Evolutionary conservation across 2,797 vertebrate species (phyloP).

Genomic region (Mus caroli): DNA sequence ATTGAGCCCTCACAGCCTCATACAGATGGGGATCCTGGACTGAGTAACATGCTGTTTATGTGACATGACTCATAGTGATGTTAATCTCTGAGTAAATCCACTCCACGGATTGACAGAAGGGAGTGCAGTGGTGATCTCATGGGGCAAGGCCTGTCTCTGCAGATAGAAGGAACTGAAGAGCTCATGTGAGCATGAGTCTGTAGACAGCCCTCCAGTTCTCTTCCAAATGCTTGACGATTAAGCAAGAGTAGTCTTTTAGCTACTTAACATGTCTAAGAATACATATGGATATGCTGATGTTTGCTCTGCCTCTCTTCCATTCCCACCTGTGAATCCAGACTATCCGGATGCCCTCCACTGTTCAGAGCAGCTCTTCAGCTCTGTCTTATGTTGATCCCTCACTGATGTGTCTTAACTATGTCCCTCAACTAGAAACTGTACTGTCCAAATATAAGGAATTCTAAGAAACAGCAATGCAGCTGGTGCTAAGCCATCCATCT

Average conservation of each 20-base stretch:
- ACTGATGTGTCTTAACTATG: neutral
- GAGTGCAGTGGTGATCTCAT: neutral
- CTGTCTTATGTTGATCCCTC: neutral
- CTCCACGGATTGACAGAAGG: neutral
- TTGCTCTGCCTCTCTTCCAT: neutral
- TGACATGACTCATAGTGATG: slow-evolving; percentile 21
- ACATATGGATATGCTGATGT: neutral
- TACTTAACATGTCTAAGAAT: neutral
- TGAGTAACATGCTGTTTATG: neutral
- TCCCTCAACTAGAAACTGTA: neutral
- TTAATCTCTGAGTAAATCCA: slow-evolving; percentile 31
- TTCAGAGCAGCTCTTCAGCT: neutral
- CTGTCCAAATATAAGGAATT: neutral
- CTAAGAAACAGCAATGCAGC: neutral
- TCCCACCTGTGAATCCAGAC: neutral
- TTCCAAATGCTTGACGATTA: neutral
- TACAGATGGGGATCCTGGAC: neutral
- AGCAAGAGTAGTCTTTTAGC: neutral
- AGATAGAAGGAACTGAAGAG: slow-evolving; percentile 19
- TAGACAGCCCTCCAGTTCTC: neutral
- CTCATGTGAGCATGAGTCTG: neutral
- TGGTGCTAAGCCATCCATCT: neutral
- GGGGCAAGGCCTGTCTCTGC: slow-evolving; percentile 9
- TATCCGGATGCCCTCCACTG: neutral
- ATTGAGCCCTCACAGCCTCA: neutral